Evolutionary conservation across 2,888 invertebrate species (phyloP).

Genomic region (Thyatira batis): DNA sequence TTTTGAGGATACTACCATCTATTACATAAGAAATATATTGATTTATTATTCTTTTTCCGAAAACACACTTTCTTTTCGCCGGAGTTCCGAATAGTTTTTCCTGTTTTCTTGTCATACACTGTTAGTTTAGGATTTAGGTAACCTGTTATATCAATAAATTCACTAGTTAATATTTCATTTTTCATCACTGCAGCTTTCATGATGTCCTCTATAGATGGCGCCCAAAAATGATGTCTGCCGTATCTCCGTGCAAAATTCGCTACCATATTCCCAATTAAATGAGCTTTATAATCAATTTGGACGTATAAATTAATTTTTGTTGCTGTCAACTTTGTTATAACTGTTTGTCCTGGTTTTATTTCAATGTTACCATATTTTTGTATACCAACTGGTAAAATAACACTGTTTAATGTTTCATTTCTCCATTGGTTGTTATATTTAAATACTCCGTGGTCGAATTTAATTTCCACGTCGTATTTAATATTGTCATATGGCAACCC

Average conservation of each 20-base stretch:
- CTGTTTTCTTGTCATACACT: conserved; percentile 45
- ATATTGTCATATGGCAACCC: conserved; percentile 50
- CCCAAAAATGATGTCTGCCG: conserved; percentile 65
- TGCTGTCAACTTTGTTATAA: conserved; percentile 43
- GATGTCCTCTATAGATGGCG: conserved; percentile 51
- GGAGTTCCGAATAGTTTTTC: conserved; percentile 13
- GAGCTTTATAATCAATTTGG: conserved; percentile 47
- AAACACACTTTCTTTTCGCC: neutral
- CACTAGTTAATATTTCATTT: conserved; percentile 53
- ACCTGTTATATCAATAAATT: conserved; percentile 53
- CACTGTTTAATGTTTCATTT: conserved; percentile 28
- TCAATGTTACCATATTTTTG: conserved; percentile 32
- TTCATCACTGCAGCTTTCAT: conserved; percentile 54
- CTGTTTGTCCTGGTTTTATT: conserved; percentile 43
- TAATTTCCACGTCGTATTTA: conserved; percentile 38
- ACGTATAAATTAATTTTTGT: conserved; percentile 47
- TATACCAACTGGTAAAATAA: conserved; percentile 37
- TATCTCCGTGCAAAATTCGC: conserved; percentile 53
- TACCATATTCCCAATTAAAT: conserved; percentile 49
- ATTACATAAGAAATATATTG: too few species aligned
- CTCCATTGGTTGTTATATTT: conserved; percentile 51
- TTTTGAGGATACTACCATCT: too few species aligned
- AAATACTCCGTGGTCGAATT: conserved; percentile 36
- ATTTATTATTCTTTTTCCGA: too few species aligned
- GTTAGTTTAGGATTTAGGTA: conserved; percentile 50